Base-by-base conservation (phyloP, 2,113 vertebrate genomes). In the Chaetorhynchus papuensis region DNA sequence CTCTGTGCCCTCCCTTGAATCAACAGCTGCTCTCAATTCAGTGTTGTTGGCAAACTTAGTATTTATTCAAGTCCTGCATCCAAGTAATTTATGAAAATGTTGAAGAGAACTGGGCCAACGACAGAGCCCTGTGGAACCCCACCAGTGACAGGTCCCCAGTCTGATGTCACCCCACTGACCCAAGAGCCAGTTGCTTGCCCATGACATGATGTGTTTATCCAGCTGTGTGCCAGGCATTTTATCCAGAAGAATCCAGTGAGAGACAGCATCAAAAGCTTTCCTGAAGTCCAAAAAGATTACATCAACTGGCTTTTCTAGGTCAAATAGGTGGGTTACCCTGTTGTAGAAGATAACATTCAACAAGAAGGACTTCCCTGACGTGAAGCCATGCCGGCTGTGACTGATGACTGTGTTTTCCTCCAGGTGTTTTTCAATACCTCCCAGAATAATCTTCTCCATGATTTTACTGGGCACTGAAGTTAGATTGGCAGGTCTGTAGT, bases 161-260 rank as follows among this genome's bases (percentile, higher is more conserved):
- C 17, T 56, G 57, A 27, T 56, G 26, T 49, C 37, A 27, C 8
- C 26, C 26, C 13, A 13, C 65, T 8, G 11, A 41, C 16, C 20
- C 21, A 2, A 15, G 16, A 63, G 30, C 20, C 7, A 14, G 4
- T 13, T 49, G 20, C 26, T 71, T 1, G 0, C 30, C 6, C 30
- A 35, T 71, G 20, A 5, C 8, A 11, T n/a, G 26, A 30, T 13
- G 4, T 6, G 9, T 47, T 5, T 49, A 24, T 20, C n/a, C 35
- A 31, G 13, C n/a, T 56, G 20, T 28, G 22, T 2, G 23, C 28
- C 9, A 3, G 2, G 35, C 30, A 5, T 54, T 54, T 14, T 49
- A 21, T 71, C 20, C 13, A 21, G 49, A 21, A n/a, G 35, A 15
- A 9, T 70, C 16, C 9, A 2, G 1, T 63, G 24, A 63, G 19